Evolutionary conservation across 2,888 invertebrate species (phyloP).

Genomic region (Galerucella pusilla): DNA sequence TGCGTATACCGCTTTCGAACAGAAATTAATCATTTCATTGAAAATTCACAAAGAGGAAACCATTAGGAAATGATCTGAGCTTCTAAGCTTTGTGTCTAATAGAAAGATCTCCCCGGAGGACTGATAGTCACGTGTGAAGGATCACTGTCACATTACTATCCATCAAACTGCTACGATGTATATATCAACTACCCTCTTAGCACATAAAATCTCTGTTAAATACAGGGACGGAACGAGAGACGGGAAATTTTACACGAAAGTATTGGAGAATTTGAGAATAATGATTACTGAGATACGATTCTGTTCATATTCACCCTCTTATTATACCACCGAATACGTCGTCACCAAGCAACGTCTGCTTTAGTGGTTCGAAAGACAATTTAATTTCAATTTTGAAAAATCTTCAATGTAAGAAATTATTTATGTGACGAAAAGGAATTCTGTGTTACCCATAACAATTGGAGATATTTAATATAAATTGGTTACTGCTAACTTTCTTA

Average conservation of each 20-base stretch:
- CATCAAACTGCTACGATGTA: conserved; percentile 52
- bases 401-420: conserved; percentile 4
- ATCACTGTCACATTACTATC: conserved; percentile 62
- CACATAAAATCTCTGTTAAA: conserved; percentile 7
- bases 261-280: background rate
- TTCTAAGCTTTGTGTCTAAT: conserved; percentile 59
- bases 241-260: background rate
- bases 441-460: background rate
- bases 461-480: too few relatives aligned
- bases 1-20: conserved; percentile 22
- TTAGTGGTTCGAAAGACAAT: conserved; percentile 20
- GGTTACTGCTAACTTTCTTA: too few relatives aligned
- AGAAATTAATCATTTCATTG: conserved; percentile 39
- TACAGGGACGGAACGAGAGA: conserved; percentile 6
- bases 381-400: conserved; percentile 27
- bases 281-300: background rate
- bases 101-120: conserved; percentile 57
- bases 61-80: conserved; percentile 57
- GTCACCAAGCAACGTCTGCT: conserved; percentile 18
- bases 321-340: conserved; percentile 16
- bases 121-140: conserved; percentile 62
- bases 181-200: conserved; percentile 31
- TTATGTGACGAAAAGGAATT: conserved; percentile 4
- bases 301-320: conserved; percentile 14
- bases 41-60: conserved; percentile 47